phyloP scores from a whole-genome alignment of 2,888 invertebrate genomes.

The Blastobasis lacticolella region DNA sequence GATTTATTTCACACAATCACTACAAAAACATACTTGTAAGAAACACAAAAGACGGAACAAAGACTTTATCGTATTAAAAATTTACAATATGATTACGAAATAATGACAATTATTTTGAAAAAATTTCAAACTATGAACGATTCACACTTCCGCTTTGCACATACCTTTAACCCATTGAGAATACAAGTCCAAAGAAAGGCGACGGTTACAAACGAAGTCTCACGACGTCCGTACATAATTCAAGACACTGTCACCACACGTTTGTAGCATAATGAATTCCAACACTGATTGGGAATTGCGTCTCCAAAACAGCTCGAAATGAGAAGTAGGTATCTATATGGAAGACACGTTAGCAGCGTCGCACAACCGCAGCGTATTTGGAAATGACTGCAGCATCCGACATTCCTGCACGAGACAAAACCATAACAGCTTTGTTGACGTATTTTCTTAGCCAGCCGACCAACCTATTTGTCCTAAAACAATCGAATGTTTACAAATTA shows the following conservation, averaged over 20 bases:
- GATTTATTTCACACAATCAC: too few species aligned
- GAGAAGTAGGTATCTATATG: constrained; percentile 5
- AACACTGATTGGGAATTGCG: constrained; percentile 4
- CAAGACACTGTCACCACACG: constrained; percentile 15
- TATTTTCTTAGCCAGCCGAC: constrained; percentile 44
- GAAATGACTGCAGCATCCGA: constrained; percentile 25
- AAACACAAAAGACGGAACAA: too few species aligned
- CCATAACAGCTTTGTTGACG: constrained; percentile 57
- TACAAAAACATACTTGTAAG: too few species aligned
- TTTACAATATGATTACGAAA: too few species aligned
- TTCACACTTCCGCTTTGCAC: not conserved
- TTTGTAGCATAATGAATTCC: constrained; percentile 27
- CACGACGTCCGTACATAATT: constrained; percentile 34
- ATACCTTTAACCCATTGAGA: constrained; percentile 29
- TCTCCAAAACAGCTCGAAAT: not conserved
- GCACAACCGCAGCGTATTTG: constrained; percentile 19
- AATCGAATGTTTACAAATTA: constrained; percentile 62
- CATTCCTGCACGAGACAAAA: constrained; percentile 45
- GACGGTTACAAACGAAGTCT: constrained; percentile 15
- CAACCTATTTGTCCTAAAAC: constrained; percentile 50
- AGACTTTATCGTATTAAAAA: too few species aligned
- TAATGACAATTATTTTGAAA: too few species aligned
- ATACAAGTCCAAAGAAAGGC: constrained; percentile 12
- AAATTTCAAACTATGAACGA: not conserved
- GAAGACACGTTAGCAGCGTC: constrained; percentile 4